Evolutionary conservation across 2,113 vertebrate genomes (phyloP).

Genomic region (pig (Sus scrofa)): DNA sequence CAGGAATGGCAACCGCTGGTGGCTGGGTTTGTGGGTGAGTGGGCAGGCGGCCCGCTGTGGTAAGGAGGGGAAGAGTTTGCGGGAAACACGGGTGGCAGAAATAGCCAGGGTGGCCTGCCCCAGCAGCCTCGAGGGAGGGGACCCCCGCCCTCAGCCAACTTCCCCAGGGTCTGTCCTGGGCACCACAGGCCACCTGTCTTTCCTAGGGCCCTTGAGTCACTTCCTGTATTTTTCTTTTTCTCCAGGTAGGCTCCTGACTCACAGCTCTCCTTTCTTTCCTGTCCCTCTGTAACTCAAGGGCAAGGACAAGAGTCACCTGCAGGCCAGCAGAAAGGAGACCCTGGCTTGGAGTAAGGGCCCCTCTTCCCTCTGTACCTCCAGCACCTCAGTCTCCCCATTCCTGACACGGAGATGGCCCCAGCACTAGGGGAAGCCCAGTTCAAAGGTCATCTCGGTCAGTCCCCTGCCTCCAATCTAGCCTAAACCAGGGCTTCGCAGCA

Average conservation of each 20-base stretch:
- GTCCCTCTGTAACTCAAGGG: not conserved
- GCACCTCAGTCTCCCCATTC: not conserved
- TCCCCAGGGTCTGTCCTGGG: not conserved
- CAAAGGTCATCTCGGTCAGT: not conserved
- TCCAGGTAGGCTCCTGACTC: conserved; percentile 74
- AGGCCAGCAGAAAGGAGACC: not conserved
- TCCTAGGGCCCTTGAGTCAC: conserved; percentile 70
- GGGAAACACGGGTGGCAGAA: conserved; percentile 68
- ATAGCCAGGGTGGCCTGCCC: conserved; percentile 35
- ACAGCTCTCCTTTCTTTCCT: conserved; percentile 25
- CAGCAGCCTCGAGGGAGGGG: conserved; percentile 26
- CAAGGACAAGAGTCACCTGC: not conserved
- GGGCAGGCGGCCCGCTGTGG: conserved; percentile 56
- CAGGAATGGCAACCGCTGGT: conserved; percentile 63
- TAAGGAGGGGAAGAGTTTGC: conserved; percentile 65
- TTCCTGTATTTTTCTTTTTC: conserved; percentile 73
- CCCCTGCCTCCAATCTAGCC: not conserved
- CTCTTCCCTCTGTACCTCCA: not conserved
- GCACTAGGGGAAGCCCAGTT: not conserved
- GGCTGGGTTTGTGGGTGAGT: conserved; percentile 58
- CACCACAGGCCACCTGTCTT: conserved; percentile 48
- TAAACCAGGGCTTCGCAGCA: not conserved
- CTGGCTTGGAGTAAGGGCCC: not conserved
- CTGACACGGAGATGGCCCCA: not conserved
- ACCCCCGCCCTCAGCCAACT: not conserved